Percentiles rank a stretch among this genome's conserved stretches.
phyloP scores from a whole-genome alignment of 2,888 invertebrate species.

The Stenichneumon culpator region DNA sequence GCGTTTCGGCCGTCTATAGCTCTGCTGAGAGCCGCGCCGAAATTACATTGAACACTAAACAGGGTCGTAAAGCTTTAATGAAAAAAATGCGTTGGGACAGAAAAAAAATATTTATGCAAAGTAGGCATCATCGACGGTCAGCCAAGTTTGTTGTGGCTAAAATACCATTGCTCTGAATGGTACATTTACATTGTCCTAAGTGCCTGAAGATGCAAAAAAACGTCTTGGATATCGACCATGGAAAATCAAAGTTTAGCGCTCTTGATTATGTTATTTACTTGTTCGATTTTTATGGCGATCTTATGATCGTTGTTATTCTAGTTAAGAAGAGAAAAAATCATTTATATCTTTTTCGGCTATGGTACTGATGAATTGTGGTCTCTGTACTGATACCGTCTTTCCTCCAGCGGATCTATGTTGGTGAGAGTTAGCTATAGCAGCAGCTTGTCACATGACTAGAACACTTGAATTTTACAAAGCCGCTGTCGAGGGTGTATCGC shows the following conservation, averaged over 20 bases:
- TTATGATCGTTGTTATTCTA: not conserved
- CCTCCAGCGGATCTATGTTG: not conserved
- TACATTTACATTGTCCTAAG: not conserved
- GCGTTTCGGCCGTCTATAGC: not conserved
- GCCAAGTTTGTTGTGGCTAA: not conserved
- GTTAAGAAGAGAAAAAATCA: not conserved
- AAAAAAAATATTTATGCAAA: slow-evolving; percentile 18
- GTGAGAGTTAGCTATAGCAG: not conserved
- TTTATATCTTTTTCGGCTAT: not conserved
- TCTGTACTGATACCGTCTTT: not conserved
- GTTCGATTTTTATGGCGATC: not conserved
- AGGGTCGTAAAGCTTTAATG: slow-evolving; percentile 12
- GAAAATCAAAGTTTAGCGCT: not conserved
- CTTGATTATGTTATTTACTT: not conserved
- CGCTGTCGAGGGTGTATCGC: slow-evolving; percentile 24
- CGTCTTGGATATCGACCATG: not conserved
- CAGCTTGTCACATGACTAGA: slow-evolving; percentile 2
- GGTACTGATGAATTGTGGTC: not conserved
- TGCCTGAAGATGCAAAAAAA: not conserved
- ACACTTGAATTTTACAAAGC: slow-evolving; percentile 45
- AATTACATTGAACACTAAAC: not conserved
- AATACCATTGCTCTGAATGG: not conserved
- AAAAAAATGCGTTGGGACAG: not conserved
- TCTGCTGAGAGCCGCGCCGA: not conserved
- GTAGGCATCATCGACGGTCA: not conserved